These are phyloP conservation scores for Thecocarcelia acutangulata DNA, from an alignment of 2,888 invertebrate species.

Conservation along the genomic window DNA sequence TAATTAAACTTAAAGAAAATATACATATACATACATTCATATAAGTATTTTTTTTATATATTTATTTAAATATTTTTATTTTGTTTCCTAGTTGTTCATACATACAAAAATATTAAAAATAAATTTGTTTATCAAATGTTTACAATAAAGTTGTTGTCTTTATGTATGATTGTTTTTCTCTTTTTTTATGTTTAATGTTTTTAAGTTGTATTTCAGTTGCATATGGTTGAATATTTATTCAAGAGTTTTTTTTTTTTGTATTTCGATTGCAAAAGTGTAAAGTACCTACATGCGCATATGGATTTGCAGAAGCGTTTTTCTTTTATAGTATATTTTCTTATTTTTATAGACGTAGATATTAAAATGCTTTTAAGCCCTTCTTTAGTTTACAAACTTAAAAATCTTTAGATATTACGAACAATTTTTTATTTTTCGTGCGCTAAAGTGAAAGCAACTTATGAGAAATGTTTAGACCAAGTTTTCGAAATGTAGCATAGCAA, in stretches of 20 bases:
- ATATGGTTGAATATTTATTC: conserved; percentile 12
- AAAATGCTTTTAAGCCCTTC: background rate
- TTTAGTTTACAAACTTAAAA: background rate
- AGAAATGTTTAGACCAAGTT: background rate
- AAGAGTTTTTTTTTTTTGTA: background rate
- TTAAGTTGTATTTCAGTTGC: conserved; percentile 59
- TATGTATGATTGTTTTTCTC: conserved; percentile 24
- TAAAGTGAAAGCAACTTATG: conserved; percentile 16
- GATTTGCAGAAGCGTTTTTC: conserved; percentile 44
- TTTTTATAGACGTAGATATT: background rate
- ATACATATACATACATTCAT: too few relatives aligned
- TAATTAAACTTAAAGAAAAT: conserved; percentile 10
- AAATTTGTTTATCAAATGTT: conserved; percentile 46
- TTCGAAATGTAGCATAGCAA: background rate
- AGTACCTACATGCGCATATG: background rate
- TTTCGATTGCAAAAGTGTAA: too few relatives aligned
- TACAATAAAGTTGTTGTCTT: conserved; percentile 40
- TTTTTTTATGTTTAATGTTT: conserved; percentile 11
- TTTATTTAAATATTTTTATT: background rate
- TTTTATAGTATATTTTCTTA: conserved; percentile 4
- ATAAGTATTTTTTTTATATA: background rate
- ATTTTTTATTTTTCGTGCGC: too few relatives aligned
- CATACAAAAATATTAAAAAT: conserved; percentile 54
- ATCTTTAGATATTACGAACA: background rate
- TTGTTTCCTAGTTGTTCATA: background rate